Base-by-base conservation (phyloP, 2,888 invertebrate species). In the Diplolepis rosae region DNA sequence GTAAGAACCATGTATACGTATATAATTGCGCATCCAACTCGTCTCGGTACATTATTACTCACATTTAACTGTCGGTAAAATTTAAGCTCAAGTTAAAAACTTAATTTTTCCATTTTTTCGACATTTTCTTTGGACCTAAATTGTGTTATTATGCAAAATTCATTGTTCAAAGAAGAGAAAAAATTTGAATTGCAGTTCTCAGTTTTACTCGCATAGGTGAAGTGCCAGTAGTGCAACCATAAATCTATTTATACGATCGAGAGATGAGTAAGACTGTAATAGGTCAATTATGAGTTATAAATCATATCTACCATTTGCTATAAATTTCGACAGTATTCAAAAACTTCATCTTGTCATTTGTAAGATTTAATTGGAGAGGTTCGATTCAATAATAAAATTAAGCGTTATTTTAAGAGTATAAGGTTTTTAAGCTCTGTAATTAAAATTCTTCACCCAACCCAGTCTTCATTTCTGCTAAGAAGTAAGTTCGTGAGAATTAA, bases 401-500 rank as follows among this genome's bases (percentile, higher is more conserved):
- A n/a, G n/a, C n/a, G 18, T 45, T 45, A 7, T 15, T 45, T 4
- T 15, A 3, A 22, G 9, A 45, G 18, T 11, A 22, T 45, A 4
- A 15, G 18, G 18, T 7, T 18, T 30, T 13, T 24, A 61, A 24
- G 4, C 35, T 24, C n/a, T n/a, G 4, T 61, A 24, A 61, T 61
- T 61, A 39, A 24, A 39, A 39, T 61, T 61, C 7, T 61, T 39
- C 27, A 7, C 22, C 13, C 22, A 61, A 35, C 35, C 24, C 61
- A 61, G 61, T 61, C 35, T 35, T 61, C 13, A 45, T 54, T 32
- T 1, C 15, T 18, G 15, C 11, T 18, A 28, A 35, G 39, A n/a
- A 39, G 15, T n/a, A 39, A 39, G 24, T 39, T 39, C 61, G 39
- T 61, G 61, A 61, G 61, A 61, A 61, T 39, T 39, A 22, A 61